phyloP scores from a whole-genome alignment of 2,797 vertebrate species.

The Monodelphis domestica region DNA sequence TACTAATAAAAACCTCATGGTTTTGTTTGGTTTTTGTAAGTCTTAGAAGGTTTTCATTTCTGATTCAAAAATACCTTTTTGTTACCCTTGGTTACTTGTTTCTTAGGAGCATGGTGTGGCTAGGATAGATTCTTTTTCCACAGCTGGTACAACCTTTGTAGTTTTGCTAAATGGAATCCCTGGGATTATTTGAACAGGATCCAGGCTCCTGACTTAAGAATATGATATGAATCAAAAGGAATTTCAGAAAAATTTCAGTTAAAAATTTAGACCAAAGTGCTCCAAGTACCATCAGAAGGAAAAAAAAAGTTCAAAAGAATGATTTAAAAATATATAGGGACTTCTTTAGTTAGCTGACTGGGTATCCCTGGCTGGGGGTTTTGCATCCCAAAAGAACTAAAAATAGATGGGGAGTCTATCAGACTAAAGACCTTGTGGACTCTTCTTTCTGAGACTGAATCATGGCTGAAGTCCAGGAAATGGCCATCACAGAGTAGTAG shows the following conservation, averaged over 20 bases:
- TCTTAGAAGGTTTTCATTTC: background rate
- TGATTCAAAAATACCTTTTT: background rate
- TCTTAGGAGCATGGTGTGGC: background rate
- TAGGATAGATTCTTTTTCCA: background rate
- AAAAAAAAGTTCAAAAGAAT: background rate
- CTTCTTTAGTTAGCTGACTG: background rate
- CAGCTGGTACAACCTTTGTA: background rate
- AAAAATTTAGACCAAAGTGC: background rate
- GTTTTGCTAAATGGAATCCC: background rate
- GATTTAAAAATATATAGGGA: background rate
- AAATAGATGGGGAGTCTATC: background rate
- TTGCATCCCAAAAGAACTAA: background rate
- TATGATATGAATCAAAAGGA: background rate
- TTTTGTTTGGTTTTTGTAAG: background rate
- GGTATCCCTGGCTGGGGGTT: background rate
- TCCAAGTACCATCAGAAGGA: background rate
- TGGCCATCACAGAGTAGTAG: background rate
- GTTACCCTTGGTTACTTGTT: background rate
- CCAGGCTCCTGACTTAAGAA: background rate
- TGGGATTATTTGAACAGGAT: background rate
- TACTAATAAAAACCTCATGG: background rate
- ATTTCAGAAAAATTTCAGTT: background rate
- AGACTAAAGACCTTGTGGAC: background rate
- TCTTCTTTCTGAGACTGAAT: background rate
- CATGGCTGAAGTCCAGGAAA: background rate